Percentiles rank a stretch among this genome's conserved stretches.
Evolutionary conservation across 2,113 vertebrate species (phyloP).

Genomic region (Hydrochoerus hydrochaeris): DNA sequence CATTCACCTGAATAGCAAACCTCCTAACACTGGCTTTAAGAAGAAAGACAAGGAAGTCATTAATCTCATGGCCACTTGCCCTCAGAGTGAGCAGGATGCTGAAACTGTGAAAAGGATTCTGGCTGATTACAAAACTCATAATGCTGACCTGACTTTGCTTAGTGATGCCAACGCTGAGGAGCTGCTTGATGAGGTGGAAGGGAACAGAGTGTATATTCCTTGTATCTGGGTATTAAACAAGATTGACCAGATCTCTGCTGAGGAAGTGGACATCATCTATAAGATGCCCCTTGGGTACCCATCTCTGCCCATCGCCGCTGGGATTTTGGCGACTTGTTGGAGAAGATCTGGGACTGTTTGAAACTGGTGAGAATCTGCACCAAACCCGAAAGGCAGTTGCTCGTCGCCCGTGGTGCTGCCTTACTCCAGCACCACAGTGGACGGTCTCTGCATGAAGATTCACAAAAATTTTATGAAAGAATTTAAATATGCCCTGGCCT

Average conservation of each 20-base stretch:
- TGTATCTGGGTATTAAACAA: conserved; percentile 87
- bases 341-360: conserved; percentile 98
- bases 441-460: too few species aligned
- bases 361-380: conserved; percentile 98
- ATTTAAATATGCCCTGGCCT: too few species aligned
- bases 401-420: conserved; percentile 76
- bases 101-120: conserved; percentile 98
- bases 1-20: conserved; percentile 96
- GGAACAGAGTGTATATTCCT: too few species aligned
- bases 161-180: too few species aligned
- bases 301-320: conserved; percentile 99
- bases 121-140: conserved; percentile 84
- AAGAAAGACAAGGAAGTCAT: conserved; percentile 99
- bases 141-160: too few species aligned
- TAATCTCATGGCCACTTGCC: conserved; percentile 97
- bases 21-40: conserved; percentile 98
- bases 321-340: conserved; percentile 99
- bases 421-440: too few species aligned
- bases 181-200: too few species aligned
- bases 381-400: conserved; percentile 99
- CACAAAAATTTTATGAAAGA: too few species aligned
- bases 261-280: conserved; percentile 98
- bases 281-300: conserved; percentile 98
- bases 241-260: conserved; percentile 99
- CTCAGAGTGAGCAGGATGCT: conserved; percentile 94